Conservation (phyloP, 2,113 vertebrate genomes). For the Dicrurus megarhynchus region DNA sequence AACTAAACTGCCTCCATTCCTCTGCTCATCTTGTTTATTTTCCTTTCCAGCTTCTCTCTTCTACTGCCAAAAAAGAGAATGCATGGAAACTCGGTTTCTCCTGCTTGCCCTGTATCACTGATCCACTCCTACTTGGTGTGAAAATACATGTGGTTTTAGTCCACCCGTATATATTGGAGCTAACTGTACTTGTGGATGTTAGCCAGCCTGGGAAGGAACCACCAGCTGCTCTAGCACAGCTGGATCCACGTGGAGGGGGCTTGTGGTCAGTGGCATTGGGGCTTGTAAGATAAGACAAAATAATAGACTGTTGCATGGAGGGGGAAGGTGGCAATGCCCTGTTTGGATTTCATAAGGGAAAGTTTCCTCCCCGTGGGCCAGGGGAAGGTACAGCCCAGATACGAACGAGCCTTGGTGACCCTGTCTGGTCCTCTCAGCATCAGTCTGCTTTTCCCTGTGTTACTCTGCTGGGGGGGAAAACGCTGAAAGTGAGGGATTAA, state of each 20-base stretch:
- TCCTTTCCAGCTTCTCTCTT: background rate
- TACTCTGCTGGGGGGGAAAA: background rate
- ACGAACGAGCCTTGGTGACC: background rate
- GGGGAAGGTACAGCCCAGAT: background rate
- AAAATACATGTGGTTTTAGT: background rate
- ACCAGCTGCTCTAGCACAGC: background rate
- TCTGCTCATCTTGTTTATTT: background rate
- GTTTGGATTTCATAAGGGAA: background rate
- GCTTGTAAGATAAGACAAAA: background rate
- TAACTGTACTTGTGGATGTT: background rate
- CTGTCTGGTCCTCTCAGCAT: background rate
- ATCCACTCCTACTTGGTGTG: background rate
- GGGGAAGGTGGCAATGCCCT: background rate
- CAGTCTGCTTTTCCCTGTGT: background rate
- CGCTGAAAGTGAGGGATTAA: background rate
- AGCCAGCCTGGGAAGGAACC: background rate
- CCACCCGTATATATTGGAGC: background rate
- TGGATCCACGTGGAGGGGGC: background rate
- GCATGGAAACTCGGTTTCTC: background rate
- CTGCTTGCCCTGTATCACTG: background rate
- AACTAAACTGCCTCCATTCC: background rate
- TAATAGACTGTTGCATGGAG: accelerated
- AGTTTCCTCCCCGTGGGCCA: background rate
- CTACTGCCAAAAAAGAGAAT: background rate
- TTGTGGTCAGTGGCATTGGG: background rate